Conservation (phyloP, 30 jellyfish, hydroid and myxozoan species). For the Rhopilema esculentum region DNA sequence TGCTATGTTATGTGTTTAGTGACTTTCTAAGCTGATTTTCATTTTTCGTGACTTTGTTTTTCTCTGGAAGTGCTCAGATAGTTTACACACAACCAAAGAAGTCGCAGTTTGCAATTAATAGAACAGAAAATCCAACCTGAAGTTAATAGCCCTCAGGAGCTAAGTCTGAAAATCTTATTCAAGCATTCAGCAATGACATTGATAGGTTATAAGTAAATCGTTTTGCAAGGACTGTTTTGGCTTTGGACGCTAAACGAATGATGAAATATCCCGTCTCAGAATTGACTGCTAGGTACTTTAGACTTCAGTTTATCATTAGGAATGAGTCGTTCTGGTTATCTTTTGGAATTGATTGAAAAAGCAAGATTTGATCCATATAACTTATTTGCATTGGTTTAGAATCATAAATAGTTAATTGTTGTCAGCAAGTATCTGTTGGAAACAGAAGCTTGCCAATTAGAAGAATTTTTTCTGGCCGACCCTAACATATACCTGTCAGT, state of each 20-base stretch:
- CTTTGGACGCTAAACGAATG: background rate
- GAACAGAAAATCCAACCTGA: background rate
- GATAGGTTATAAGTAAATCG: too few species aligned
- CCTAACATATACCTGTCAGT: slow-evolving; percentile 1
- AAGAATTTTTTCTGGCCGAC: background rate
- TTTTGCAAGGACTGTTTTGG: background rate
- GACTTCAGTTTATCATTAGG: background rate
- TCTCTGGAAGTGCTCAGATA: background rate
- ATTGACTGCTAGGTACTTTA: background rate
- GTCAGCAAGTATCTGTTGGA: slow-evolving; percentile 45
- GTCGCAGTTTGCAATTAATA: background rate
- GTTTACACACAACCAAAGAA: background rate
- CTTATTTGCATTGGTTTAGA: slow-evolving; percentile 39
- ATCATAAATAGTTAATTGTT: slow-evolving; percentile 52
- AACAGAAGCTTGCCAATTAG: background rate
- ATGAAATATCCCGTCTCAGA: background rate
- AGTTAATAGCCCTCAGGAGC: background rate
- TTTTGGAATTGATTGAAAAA: background rate
- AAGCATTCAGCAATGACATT: background rate
- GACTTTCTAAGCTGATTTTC: background rate
- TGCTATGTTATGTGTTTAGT: background rate
- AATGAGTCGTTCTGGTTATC: background rate
- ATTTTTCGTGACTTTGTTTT: background rate
- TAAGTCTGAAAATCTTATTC: background rate
- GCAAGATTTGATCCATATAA: background rate